Conservation (phyloP, 2,888 invertebrate genomes). For the Kryphioiulus occultus region DNA sequence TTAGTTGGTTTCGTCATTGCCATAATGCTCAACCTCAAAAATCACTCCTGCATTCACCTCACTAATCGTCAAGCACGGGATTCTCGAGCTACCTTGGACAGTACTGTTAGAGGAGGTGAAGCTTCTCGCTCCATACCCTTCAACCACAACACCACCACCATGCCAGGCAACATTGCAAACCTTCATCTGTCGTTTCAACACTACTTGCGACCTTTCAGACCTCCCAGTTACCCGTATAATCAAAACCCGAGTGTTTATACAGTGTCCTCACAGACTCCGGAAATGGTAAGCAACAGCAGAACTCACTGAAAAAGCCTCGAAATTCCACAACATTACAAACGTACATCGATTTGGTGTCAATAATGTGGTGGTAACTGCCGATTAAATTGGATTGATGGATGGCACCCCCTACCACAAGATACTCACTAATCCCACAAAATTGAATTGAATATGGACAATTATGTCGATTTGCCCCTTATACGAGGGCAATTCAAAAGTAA, state of each 20-base stretch:
- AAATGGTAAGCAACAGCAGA: not conserved
- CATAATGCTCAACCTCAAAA: constrained; percentile 15
- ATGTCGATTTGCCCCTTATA: no score
- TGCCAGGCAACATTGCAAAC: not conserved
- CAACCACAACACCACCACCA: not conserved
- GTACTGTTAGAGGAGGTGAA: not conserved
- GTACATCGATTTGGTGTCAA: no score
- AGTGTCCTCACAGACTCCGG: not conserved
- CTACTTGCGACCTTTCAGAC: not conserved
- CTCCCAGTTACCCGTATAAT: not conserved
- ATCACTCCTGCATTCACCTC: not conserved
- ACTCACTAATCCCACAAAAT: no score
- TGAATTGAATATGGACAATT: no score
- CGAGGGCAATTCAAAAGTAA: no score
- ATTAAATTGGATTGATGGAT: no score
- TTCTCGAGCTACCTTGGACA: not conserved
- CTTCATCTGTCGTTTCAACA: not conserved
- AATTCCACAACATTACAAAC: no score
- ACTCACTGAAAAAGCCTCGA: no score
- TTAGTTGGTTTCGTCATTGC: constrained; percentile 6
- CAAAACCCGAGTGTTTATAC: not conserved
- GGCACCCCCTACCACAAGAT: no score
- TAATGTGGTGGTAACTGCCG: no score
- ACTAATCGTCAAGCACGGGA: not conserved
- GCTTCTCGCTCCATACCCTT: not conserved